Conservation (phyloP, 2,797 vertebrate genomes). For the Hylomyscus alleni region DNA sequence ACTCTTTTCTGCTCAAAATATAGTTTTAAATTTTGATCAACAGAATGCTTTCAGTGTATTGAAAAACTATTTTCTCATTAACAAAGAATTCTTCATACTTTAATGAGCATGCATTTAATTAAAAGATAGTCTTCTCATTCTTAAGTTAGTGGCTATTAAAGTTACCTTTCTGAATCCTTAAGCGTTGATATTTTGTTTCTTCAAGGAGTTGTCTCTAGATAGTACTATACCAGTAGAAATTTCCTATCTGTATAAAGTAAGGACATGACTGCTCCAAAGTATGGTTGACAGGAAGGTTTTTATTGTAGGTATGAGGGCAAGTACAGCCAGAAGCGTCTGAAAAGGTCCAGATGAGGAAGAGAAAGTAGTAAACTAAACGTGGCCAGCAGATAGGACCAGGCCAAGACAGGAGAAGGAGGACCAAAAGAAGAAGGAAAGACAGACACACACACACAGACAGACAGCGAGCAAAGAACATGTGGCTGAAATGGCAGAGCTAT, state of each 20-base stretch:
- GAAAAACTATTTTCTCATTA: conserved; percentile 54
- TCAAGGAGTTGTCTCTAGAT: conserved; percentile 31
- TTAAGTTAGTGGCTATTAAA: background rate
- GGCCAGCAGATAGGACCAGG: background rate
- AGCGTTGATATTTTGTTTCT: conserved; percentile 20
- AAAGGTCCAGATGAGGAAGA: background rate
- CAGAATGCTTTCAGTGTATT: conserved; percentile 49
- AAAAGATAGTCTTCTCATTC: background rate
- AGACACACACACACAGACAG: background rate
- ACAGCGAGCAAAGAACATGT: background rate
- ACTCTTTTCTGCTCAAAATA: conserved; percentile 73
- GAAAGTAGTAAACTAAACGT: background rate
- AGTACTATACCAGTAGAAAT: conserved; percentile 38
- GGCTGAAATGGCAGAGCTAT: background rate
- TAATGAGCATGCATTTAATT: background rate
- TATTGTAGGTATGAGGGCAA: background rate
- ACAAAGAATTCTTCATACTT: conserved; percentile 56
- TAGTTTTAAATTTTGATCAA: conserved; percentile 68
- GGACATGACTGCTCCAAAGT: background rate
- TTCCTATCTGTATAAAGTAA: background rate
- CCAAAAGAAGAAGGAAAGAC: background rate
- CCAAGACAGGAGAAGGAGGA: background rate
- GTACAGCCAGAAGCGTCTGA: background rate
- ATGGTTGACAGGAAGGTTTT: background rate
- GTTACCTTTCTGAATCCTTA: conserved; percentile 29